Evolutionary conservation across 2,113 vertebrate genomes (phyloP), one percentile per base, ranked within the genome.

Genomic region (Motacilla alba): DNA sequence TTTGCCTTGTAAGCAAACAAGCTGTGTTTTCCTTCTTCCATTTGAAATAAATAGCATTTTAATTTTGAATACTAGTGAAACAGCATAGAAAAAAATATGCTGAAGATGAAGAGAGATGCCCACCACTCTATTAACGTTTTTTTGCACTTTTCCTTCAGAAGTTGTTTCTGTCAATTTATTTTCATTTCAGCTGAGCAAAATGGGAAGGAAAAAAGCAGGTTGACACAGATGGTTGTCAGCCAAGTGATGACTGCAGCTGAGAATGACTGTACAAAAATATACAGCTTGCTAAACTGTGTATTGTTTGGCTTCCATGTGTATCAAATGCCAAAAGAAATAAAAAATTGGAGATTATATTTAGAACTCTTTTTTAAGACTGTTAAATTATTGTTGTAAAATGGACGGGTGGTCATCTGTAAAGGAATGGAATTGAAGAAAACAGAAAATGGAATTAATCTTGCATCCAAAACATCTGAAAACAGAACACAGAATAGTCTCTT

Each of bases 221-320:
- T 85, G 87, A 91, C 88, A 84, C 95, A 96, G 96, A 96, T 89
- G 96, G 95, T 75, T 96, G 95, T 97, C 95, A 92, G 91, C 39
- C 63, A 81, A 91, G 94, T 90, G 95, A 96, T 93, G 96, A 93
- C 74, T 93, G 88, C 91, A 87, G 85, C 63, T 50, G 69, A 97
- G 94, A 96, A 93, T 75, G 73, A 83, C 62, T 76, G 49, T 88
- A 94, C 93, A 90, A 90, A 97, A 97, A 96, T 94, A 96, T 55
- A 88, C 91, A 69, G 77, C 77, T 97, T 68, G 59, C 84, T 93
- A 55, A 86, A 90, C 86, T 92, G 91, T 79, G 83, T 60, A 88
- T 86, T 96, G 94, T 96, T 94, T 87, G 83, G 77, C 24, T 94
- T 90, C 85, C 53, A 63, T 92, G 64, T 66, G 73, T 82, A 95